phyloP scores from a whole-genome alignment of 2,113 vertebrate genomes.

The Pogona vitticeps region DNA sequence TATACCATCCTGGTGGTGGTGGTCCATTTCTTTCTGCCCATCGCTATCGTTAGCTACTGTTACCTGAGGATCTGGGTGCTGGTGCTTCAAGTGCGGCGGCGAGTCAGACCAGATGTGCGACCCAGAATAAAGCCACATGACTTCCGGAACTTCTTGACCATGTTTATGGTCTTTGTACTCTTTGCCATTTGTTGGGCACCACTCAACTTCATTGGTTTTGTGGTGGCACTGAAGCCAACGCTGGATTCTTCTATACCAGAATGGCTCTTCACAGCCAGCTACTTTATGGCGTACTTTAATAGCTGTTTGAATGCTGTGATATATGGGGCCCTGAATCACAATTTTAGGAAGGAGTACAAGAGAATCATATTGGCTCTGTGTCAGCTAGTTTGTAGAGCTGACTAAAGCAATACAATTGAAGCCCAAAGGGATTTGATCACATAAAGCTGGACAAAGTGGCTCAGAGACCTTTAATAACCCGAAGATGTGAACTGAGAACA shows the following conservation, averaged over 20 bases:
- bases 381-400: conserved; percentile 54
- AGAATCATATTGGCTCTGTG: conserved; percentile 79
- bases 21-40: conserved; percentile 83
- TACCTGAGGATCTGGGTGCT: conserved; percentile 85
- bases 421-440: neutral
- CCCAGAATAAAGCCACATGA: conserved; percentile 81
- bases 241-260: conserved; percentile 76
- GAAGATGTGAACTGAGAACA: neutral
- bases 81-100: conserved; percentile 76
- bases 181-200: conserved; percentile 87
- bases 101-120: conserved; percentile 77
- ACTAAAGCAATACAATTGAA: neutral
- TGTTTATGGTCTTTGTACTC: conserved; percentile 85
- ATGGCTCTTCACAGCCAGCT: conserved; percentile 84
- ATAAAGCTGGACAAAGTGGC: neutral
- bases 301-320: conserved; percentile 85
- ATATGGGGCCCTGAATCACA: conserved; percentile 83
- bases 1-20: conserved; percentile 83
- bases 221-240: conserved; percentile 76
- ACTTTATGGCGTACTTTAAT: conserved; percentile 88
- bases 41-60: conserved; percentile 82
- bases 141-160: conserved; percentile 84
- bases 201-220: conserved; percentile 82
- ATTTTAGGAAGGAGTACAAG: conserved; percentile 86
- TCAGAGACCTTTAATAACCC: neutral